Percentiles rank a stretch among this genome's conserved stretches.
Evolutionary conservation across 2,888 invertebrate genomes (phyloP).

Genomic region (Tortrix viridana): DNA sequence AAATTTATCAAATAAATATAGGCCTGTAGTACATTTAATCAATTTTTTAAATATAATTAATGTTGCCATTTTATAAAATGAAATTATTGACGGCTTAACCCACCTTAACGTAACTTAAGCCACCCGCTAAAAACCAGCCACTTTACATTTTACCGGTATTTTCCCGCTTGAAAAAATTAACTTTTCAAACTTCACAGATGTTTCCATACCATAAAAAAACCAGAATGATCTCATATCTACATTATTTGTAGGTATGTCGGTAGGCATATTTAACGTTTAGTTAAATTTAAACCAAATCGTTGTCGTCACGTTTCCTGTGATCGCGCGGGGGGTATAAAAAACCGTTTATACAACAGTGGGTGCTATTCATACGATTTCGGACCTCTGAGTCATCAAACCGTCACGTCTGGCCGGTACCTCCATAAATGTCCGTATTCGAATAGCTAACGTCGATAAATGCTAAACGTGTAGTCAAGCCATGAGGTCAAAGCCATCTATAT

Average conservation of each 20-base stretch:
- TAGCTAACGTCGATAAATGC: conserved; percentile 10
- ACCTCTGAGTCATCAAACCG: conserved; percentile 28
- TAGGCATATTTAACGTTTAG: neutral
- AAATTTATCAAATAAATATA: too few relatives aligned
- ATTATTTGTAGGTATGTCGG: neutral
- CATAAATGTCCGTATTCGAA: conserved; percentile 1
- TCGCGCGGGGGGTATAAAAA: conserved; percentile 25
- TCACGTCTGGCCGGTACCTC: conserved; percentile 6
- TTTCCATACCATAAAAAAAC: neutral
- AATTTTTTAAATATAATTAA: too few relatives aligned
- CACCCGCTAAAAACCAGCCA: neutral
- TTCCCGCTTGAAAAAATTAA: neutral
- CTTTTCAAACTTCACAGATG: conserved; percentile 1
- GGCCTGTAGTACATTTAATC: too few relatives aligned
- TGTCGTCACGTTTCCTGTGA: conserved; percentile 19
- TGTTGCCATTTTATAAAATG: too few relatives aligned
- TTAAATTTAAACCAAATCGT: conserved; percentile 16
- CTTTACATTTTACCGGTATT: neutral
- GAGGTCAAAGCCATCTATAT: conserved; percentile 5
- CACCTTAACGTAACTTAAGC: too few relatives aligned
- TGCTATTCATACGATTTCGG: conserved; percentile 28
- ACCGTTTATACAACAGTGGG: conserved; percentile 13
- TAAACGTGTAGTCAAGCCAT: conserved; percentile 2
- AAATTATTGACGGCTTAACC: too few relatives aligned
- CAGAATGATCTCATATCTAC: conserved; percentile 10